phyloP scores from a whole-genome alignment of 2,888 invertebrate genomes.

The Eulithis testata region DNA sequence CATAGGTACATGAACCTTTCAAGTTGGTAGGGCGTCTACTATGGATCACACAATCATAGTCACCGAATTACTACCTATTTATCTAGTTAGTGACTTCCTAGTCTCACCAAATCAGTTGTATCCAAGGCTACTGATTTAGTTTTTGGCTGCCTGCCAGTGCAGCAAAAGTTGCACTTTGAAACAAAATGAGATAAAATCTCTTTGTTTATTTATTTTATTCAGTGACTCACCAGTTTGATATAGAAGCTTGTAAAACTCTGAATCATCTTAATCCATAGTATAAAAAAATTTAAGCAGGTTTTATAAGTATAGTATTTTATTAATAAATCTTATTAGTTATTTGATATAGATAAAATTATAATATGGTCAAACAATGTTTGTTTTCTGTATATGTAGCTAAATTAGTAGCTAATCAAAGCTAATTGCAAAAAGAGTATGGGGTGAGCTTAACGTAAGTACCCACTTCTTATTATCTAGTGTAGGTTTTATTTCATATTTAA shows the following conservation, averaged over 20 bases:
- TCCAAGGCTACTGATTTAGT: conserved; percentile 52
- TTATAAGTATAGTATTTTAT: too few species aligned
- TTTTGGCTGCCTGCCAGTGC: conserved; percentile 65
- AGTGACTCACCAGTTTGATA: conserved; percentile 30
- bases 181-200: conserved; percentile 49
- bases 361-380: too few species aligned
- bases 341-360: too few species aligned
- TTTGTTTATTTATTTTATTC: conserved; percentile 55
- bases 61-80: conserved; percentile 15
- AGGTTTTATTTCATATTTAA: too few species aligned
- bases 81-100: conserved; percentile 39
- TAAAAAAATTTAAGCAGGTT: too few species aligned
- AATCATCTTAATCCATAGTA: conserved; percentile 4
- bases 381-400: too few species aligned
- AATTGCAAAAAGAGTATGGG: too few species aligned
- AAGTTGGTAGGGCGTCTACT: conserved; percentile 61
- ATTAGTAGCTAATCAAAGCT: too few species aligned
- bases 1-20: conserved; percentile 58
- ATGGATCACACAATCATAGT: conserved; percentile 41
- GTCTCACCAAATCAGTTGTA: conserved; percentile 33
- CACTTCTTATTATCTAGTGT: too few species aligned
- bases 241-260: conserved; percentile 7
- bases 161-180: conserved; percentile 49
- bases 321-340: too few species aligned
- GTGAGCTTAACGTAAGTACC: too few species aligned